phyloP scores from a whole-genome alignment of 2,113 vertebrate genomes.

The Heteronetta atricapilla region DNA sequence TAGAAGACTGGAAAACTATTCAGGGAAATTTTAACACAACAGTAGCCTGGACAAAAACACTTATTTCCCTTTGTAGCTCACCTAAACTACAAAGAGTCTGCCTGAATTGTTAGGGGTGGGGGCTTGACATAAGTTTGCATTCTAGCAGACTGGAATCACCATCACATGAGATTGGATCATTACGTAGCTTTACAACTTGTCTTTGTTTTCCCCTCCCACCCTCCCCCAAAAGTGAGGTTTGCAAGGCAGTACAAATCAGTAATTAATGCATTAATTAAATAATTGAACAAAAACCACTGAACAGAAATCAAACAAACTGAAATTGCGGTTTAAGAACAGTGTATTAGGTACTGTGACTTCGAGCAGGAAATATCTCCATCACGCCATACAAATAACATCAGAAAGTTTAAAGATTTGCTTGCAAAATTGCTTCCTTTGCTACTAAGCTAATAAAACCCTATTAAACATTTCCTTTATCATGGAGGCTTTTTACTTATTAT shows the following conservation, averaged over 20 bases:
- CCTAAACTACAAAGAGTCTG: not conserved
- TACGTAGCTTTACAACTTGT: not conserved
- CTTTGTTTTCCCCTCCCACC: not conserved
- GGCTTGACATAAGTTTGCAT: not conserved
- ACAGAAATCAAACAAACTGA: slow-evolving; percentile 45
- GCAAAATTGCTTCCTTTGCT: not conserved
- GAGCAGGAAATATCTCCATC: not conserved
- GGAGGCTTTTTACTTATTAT: not conserved
- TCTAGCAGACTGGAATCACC: not conserved
- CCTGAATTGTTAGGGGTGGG: not conserved
- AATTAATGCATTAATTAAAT: not conserved
- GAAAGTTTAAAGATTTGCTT: not conserved
- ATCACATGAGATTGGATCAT: not conserved
- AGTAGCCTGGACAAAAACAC: not conserved
- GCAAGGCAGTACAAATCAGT: not conserved
- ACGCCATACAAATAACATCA: not conserved
- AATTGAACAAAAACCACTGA: not conserved
- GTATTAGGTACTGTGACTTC: not conserved
- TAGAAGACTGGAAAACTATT: not conserved
- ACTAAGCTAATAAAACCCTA: not conserved
- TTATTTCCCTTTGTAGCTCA: not conserved
- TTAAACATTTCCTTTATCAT: not conserved
- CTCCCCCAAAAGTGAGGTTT: not conserved
- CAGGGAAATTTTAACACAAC: not conserved
- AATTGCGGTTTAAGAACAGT: slow-evolving; percentile 43